phyloP scores from a whole-genome alignment of 2,797 vertebrate genomes.

The Anguilla anguilla region DNA sequence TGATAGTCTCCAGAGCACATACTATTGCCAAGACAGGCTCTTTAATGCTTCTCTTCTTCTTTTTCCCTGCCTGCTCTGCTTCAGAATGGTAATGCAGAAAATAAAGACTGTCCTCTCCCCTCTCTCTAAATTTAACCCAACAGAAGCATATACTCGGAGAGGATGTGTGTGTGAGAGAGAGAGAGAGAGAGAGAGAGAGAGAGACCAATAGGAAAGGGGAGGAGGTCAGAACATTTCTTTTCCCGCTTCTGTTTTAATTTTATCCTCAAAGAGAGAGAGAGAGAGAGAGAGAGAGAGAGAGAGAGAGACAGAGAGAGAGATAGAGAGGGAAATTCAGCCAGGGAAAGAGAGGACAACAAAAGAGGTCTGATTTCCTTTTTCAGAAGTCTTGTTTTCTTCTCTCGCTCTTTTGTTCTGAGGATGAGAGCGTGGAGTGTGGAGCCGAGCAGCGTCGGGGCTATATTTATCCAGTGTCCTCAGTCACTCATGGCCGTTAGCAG shows the following conservation, averaged over 20 bases:
- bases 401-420: conserved; percentile 68
- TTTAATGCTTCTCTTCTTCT: conserved; percentile 39
- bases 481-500: conserved; percentile 84
- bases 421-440: conserved; percentile 74
- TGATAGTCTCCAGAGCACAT: conserved; percentile 61
- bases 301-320: conserved; percentile 17
- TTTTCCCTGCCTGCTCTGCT: conserved; percentile 53
- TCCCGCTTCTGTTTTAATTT: conserved; percentile 74
- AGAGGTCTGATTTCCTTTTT: conserved; percentile 70
- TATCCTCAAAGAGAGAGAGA: conserved; percentile 25
- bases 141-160: conserved; percentile 50
- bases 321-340: neutral
- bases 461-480: conserved; percentile 93
- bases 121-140: conserved; percentile 66
- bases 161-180: conserved; percentile 17
- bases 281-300: neutral
- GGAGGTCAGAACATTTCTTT: conserved; percentile 65
- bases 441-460: conserved; percentile 76
- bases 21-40: conserved; percentile 59
- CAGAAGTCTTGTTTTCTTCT: conserved; percentile 67
- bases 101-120: conserved; percentile 60
- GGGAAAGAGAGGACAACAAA: neutral
- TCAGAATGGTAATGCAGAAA: conserved; percentile 63
- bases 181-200: conserved; percentile 50
- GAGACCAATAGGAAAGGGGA: conserved; percentile 42